Evolutionary conservation across 2,113 vertebrate genomes (phyloP).

Genomic region (Rostratula benghalensis): DNA sequence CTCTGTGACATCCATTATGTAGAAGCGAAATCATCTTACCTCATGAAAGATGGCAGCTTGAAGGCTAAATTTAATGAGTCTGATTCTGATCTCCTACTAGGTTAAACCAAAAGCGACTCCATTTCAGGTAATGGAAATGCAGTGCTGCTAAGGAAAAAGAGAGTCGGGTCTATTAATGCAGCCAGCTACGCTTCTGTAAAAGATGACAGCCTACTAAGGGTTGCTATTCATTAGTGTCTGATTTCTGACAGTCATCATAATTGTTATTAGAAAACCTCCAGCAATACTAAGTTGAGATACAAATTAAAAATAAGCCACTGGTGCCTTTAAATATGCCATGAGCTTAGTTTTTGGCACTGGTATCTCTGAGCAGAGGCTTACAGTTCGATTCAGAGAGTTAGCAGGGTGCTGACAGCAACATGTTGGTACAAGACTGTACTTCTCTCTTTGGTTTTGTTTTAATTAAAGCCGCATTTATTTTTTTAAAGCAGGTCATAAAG

Average conservation of each 20-base stretch:
- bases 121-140: background rate
- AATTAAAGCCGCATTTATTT: constrained; percentile 71
- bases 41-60: constrained; percentile 42
- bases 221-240: background rate
- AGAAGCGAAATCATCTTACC: constrained; percentile 12
- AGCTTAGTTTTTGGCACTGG: constrained; percentile 53
- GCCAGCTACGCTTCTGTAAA: background rate
- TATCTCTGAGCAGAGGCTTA: background rate
- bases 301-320: constrained; percentile 45
- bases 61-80: constrained; percentile 29
- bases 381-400: constrained; percentile 64
- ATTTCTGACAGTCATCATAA: background rate
- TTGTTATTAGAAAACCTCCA: constrained; percentile 33
- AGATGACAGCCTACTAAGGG: background rate
- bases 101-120: background rate
- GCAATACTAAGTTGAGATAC: constrained; percentile 8
- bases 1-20: constrained; percentile 51
- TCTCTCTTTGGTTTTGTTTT: constrained; percentile 71
- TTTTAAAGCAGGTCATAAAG: constrained; percentile 71
- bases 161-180: background rate
- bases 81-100: constrained; percentile 23
- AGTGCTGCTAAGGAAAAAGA: background rate
- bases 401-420: constrained; percentile 74
- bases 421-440: constrained; percentile 70
- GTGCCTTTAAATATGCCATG: constrained; percentile 55